These are phyloP conservation scores for Melieria picta DNA, from an alignment of 2,888 invertebrate genomes.

Conservation along the genomic window DNA sequence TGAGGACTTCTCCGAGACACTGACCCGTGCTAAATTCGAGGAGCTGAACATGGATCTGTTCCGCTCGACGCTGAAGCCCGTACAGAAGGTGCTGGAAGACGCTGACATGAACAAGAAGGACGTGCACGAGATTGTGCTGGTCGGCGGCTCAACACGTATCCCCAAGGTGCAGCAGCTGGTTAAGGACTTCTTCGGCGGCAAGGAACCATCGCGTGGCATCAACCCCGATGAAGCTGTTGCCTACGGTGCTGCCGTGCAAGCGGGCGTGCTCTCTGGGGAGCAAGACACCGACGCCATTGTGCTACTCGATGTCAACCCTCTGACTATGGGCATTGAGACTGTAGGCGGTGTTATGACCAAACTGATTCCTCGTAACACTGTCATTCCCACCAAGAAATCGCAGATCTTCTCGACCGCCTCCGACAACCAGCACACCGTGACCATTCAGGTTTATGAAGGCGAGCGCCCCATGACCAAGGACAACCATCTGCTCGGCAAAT, in stretches of 20 bases:
- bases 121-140: constrained; percentile 97
- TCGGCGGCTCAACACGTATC: constrained; percentile 99
- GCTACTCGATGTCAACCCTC: constrained; percentile 96
- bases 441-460: constrained; percentile 98
- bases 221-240: constrained; percentile 99
- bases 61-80: constrained; percentile 93
- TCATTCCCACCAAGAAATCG: constrained; percentile 98
- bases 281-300: constrained; percentile 97
- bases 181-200: constrained; percentile 95
- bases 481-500: constrained; percentile 98
- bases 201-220: constrained; percentile 97
- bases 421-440: constrained; percentile 99
- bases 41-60: constrained; percentile 95
- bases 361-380: constrained; percentile 96
- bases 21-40: constrained; percentile 98
- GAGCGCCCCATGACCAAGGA: constrained; percentile 99
- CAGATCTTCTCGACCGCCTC: constrained; percentile 99
- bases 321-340: constrained; percentile 99
- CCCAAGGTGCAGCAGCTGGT: constrained; percentile 96
- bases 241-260: constrained; percentile 98
- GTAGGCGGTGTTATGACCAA: constrained; percentile 99
- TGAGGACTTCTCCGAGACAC: constrained; percentile 97
- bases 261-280: constrained; percentile 95
- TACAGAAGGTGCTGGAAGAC: constrained; percentile 96
- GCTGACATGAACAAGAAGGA: constrained; percentile 99